Evolutionary conservation across 1,140 invertebrate genomes (phyloP).

Genomic region (Augochlora pura): DNA sequence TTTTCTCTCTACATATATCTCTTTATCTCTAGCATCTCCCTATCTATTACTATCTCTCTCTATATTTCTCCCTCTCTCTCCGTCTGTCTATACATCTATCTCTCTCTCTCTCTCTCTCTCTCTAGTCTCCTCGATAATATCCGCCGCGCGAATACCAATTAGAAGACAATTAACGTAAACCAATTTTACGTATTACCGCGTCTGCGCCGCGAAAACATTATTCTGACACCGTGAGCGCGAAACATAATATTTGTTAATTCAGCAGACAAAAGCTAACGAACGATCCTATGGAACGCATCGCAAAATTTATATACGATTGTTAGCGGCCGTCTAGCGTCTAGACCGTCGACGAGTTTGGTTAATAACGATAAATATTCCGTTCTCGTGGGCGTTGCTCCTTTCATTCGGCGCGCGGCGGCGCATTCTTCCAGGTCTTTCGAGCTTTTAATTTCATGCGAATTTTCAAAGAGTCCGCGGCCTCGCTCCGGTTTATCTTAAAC

Average conservation of each 20-base stretch:
- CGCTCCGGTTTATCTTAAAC: no score
- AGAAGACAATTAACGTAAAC: slow-evolving; percentile 1
- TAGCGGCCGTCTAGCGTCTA: neutral
- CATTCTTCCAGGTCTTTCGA: no score
- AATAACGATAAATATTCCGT: no score
- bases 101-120: no score
- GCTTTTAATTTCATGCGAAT: no score
- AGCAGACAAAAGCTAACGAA: neutral
- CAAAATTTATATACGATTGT: neutral
- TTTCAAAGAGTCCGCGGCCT: no score
- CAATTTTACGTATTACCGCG: neutral
- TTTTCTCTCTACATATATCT: neutral
- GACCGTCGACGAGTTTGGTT: neutral
- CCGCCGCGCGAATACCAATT: neutral
- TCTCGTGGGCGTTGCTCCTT: no score
- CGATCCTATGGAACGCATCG: neutral
- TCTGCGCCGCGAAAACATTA: neutral
- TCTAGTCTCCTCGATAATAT: neutral
- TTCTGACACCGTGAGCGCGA: neutral
- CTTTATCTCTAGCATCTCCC: no score
- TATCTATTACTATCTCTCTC: no score
- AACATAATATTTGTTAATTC: neutral
- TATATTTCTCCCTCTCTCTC: neutral
- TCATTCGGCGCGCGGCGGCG: no score
- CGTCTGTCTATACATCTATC: no score